Percentiles rank a stretch among this genome's conserved stretches.
Conservation (phyloP, 2,797 vertebrate species). For the Lacerta agilis region DNA sequence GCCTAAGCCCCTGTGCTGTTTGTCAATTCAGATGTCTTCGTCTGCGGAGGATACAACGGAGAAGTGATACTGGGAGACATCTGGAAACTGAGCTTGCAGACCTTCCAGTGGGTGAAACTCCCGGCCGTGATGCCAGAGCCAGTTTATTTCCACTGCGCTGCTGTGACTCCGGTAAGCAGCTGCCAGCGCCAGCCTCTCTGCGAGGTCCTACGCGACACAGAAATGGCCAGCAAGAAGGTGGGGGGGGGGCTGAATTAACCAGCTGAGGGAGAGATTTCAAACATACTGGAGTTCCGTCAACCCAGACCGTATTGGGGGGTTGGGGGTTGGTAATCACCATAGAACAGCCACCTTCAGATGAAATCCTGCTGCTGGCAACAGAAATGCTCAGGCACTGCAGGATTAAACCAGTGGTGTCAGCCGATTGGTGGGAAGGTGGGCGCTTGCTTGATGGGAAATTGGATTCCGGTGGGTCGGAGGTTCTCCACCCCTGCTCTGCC, state of each 20-base stretch:
- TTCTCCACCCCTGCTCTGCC: no score
- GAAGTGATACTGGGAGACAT: constrained; percentile 93
- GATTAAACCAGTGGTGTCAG: no score
- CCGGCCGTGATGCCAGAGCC: constrained; percentile 96
- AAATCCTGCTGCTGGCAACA: not conserved
- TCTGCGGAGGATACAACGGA: constrained; percentile 97
- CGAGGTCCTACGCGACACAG: not conserved
- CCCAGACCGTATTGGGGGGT: no score
- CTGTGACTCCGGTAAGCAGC: constrained; percentile 92
- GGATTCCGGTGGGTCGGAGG: no score
- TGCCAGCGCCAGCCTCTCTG: not conserved
- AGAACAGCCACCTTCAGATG: not conserved
- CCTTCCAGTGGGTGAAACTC: constrained; percentile 94
- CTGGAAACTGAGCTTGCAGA: constrained; percentile 94
- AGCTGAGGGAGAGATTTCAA: not conserved
- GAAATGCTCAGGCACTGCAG: not conserved
- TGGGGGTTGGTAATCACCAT: not conserved
- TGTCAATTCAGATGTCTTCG: constrained; percentile 87
- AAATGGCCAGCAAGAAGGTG: not conserved
- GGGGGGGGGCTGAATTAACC: not conserved
- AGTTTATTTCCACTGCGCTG: constrained; percentile 97
- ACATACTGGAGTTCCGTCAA: not conserved
- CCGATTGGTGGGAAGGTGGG: no score
- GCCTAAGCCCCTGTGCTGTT: not conserved
- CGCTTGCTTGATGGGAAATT: no score